Evolutionary conservation across 64 coral and sea anemone species (phyloP).

Genomic region (Orbicella faveolata): DNA sequence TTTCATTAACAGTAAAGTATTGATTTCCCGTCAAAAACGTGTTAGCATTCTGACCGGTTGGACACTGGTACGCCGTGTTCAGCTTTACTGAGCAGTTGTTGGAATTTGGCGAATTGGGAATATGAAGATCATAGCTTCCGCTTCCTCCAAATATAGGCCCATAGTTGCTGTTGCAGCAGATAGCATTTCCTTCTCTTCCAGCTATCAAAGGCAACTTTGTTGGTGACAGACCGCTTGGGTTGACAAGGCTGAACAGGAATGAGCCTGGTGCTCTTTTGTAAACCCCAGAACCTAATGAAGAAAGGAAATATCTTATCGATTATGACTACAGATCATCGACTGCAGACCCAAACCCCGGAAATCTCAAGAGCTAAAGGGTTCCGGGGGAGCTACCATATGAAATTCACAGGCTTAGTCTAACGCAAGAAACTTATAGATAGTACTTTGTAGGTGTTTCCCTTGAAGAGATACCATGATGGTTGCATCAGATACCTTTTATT

Average conservation of each 20-base stretch:
- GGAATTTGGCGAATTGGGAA: not conserved
- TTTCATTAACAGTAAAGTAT: not conserved
- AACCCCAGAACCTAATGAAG: not conserved
- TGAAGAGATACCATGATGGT: no score
- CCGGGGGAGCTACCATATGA: no score
- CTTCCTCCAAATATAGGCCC: not conserved
- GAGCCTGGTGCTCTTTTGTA: not conserved
- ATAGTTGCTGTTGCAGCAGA: not conserved
- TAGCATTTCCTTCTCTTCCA: not conserved
- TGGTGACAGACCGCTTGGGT: not conserved
- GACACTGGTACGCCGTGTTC: not conserved
- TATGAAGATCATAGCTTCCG: not conserved
- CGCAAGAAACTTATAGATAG: no score
- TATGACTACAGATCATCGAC: not conserved
- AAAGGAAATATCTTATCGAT: not conserved
- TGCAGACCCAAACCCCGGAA: not conserved
- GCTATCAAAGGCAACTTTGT: not conserved
- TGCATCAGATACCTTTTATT: no score
- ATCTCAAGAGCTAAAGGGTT: no score
- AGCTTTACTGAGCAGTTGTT: not conserved
- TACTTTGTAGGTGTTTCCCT: no score
- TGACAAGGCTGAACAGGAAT: conserved; percentile 18
- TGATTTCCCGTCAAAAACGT: not conserved
- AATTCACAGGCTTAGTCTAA: no score
- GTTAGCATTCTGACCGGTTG: not conserved